Evolutionary conservation across 2,113 vertebrate genomes (phyloP), one percentile per base, ranked within the genome.

Genomic region (Cyprinus carpio): DNA sequence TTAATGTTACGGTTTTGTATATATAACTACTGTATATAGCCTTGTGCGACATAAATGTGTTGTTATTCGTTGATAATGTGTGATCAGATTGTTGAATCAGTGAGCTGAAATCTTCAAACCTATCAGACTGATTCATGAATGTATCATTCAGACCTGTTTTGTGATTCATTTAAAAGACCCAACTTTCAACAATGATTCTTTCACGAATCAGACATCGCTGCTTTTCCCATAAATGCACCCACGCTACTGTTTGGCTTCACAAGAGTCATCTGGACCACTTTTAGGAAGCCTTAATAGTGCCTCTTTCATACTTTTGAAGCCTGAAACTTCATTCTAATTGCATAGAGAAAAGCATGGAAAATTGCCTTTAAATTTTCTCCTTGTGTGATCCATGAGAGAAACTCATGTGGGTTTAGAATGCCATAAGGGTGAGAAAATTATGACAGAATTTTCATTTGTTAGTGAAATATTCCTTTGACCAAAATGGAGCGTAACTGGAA

Each of bases 291-390:
- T 75, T 51, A n/a, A 34, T n/a, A 4, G 10, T n/a, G 69, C 1
- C 15, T 74, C 43, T 74, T 25, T 46, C 2, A 46, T 3, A 0
- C 43, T 43, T 72, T 74, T 74, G 1, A 40, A 74, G 69, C 37
- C 46, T 40, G 40, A 40, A 40, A 8, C 40, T 46, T 67, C 13
- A 34, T 67, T 34, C 29, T 34, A 69, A 69, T 69, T 49, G 72
- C 43, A 15, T 27, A 49, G 43, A 75, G 40, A 49, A 75, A 15
- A 75, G 72, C n/a, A 75, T 75, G 23, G n/a, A 75, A 9, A 75
- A 75, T 75, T 15, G n/a, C 40, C 37, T 15, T 46, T 2, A 15
- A 75, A 49, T 25, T 9, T n/a, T 49, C 72, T 75, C 72, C 72
- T 49, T 75, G n/a, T 49, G 72, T 46, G 72, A 75, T 49, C 72